Conservation (phyloP, 2,113 vertebrate species). For the Prunella himalayana region DNA sequence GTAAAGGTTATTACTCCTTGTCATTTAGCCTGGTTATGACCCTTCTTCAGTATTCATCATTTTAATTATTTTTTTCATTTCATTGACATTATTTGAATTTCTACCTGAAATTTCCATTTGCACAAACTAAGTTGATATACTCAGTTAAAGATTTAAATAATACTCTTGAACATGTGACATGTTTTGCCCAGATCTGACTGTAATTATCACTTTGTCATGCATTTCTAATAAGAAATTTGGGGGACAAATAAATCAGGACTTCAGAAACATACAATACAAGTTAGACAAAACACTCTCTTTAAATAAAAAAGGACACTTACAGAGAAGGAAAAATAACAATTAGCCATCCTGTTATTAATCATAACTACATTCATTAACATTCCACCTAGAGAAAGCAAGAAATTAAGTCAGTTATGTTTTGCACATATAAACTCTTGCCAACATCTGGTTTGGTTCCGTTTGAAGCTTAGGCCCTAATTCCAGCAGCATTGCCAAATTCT, state of each 20-base stretch:
- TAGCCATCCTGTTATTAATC: neutral
- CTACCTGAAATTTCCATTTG: neutral
- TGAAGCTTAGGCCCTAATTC: slow-evolving; percentile 1
- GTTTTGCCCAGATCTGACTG: neutral
- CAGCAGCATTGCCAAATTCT: neutral
- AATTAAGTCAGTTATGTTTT: slow-evolving; percentile 4
- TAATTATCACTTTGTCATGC: neutral
- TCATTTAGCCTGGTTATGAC: neutral
- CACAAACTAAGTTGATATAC: neutral
- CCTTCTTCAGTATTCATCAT: neutral
- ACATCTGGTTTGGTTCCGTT: neutral
- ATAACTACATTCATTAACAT: slow-evolving; percentile 4
- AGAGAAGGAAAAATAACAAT: neutral
- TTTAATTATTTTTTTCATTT: neutral
- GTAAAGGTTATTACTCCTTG: neutral
- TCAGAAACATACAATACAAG: neutral
- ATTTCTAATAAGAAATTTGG: neutral
- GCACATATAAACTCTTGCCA: neutral
- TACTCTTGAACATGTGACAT: neutral
- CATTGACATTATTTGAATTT: neutral
- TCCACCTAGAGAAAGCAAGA: neutral
- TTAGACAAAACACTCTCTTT: neutral
- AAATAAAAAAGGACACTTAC: neutral
- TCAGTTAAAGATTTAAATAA: neutral
- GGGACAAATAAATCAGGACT: neutral